Evolutionary conservation across 2,888 invertebrate species (phyloP), one percentile per base, ranked within the genome.

Genomic region (Acanthosepion esculentum): DNA sequence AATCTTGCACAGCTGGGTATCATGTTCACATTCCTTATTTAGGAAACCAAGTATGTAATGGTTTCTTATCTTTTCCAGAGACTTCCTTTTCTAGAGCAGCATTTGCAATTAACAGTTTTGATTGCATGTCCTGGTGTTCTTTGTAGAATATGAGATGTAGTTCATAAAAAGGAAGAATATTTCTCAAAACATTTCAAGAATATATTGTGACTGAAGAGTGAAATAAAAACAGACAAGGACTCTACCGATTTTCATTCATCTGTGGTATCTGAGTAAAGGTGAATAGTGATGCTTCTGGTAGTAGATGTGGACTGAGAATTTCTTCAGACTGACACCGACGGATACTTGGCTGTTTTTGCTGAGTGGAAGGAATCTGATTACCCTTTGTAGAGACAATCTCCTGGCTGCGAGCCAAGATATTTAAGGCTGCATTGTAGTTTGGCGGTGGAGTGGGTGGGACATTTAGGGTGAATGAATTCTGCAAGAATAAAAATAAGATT

Each of bases 341-440:
- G 5, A 93, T 29, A 20, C 50, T 53, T n/a, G 48, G n/a, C 33
- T 48, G 48, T n/a, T 93, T 48, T 50, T 4, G 53, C 20, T 20
- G 93, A 53, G 41, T 50, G 48, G 93, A 93, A 53, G 93, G 53
- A n/a, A 93, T 53, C 48, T 7, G 53, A 3, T 48, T 1, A 15
- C 23, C 2, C 12, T 93, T 93, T 5, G 50, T 50, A 29, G 48
- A 95, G 18, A 96, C 94, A n/a, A 96, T 96, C 48, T 97, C 96
- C 64, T 96, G 96, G 92, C 96, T 96, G 94, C 96, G 95, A 33
- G 96, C 96, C 53, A 97, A 94, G 50, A 97, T 96, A 64, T 96
- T 94, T 91, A 97, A 95, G 4, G 96, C 97, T 95, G 96, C 95
- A 91, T 96, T 96, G 95, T 97, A 97, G 95, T 96, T 97, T 48